These are phyloP conservation scores for Anthonomus grandis DNA, from an alignment of 1,140 invertebrate species.

Conservation along the genomic window DNA sequence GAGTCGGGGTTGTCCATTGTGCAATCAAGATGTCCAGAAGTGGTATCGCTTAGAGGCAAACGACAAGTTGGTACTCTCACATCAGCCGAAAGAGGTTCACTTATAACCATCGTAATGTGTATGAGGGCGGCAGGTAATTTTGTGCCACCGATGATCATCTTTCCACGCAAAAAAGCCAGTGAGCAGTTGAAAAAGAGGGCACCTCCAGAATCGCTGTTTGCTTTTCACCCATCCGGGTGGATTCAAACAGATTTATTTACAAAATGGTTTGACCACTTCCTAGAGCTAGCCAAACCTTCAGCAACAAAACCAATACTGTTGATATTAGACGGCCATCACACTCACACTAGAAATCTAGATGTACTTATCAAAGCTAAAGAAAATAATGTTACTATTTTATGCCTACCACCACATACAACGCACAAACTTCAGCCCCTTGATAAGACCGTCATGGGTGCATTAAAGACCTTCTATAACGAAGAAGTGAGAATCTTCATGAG, in stretches of 20 bases:
- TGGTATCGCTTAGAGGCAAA: no score
- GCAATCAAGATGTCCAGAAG: no score
- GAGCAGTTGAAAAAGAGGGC: slow-evolving; percentile 32
- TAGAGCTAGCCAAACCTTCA: slow-evolving; percentile 26
- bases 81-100: no score
- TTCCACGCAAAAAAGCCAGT: slow-evolving; percentile 41
- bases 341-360: slow-evolving; percentile 35
- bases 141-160: slow-evolving; percentile 44
- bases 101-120: no score
- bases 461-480: slow-evolving; percentile 33
- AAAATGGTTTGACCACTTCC: slow-evolving; percentile 37
- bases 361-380: slow-evolving; percentile 32
- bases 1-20: no score
- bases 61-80: no score
- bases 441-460: no score
- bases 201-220: slow-evolving; percentile 38
- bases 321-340: slow-evolving; percentile 38
- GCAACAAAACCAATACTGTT: slow-evolving; percentile 30
- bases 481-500: slow-evolving; percentile 21
- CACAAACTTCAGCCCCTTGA: slow-evolving; percentile 47
- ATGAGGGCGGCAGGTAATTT: no score
- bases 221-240: slow-evolving; percentile 42
- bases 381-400: slow-evolving; percentile 38
- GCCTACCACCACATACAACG: slow-evolving; percentile 41
- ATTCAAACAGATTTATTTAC: slow-evolving; percentile 32